Conservation (phyloP, 2,113 vertebrate genomes). For the Sphaerodactylus townsendi region DNA sequence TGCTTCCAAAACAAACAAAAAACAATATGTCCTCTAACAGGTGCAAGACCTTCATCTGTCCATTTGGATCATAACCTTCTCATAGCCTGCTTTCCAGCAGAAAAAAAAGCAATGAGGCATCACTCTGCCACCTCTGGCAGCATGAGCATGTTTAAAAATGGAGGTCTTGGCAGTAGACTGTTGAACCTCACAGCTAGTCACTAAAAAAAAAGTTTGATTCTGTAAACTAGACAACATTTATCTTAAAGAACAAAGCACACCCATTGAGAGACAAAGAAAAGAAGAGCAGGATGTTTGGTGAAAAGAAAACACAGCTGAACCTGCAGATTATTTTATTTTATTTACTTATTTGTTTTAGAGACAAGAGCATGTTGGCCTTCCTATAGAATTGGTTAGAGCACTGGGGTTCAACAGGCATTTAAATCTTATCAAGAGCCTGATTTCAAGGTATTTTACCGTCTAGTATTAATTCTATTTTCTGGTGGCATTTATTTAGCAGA, state of each 20-base stretch:
- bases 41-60: not conserved
- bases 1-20: not conserved
- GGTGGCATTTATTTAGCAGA: not conserved
- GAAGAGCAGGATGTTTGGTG: constrained; percentile 32
- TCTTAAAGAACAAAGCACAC: constrained; percentile 56
- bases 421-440: not conserved
- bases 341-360: not conserved
- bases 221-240: constrained; percentile 56
- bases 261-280: constrained; percentile 35
- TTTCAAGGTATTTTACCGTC: not conserved
- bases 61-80: not conserved
- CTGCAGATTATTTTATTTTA: constrained; percentile 8
- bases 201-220: constrained; percentile 40
- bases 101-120: constrained; percentile 2
- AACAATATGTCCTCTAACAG: not conserved
- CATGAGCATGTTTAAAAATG: constrained; percentile 38
- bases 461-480: not conserved
- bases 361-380: not conserved
- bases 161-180: not conserved
- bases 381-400: not conserved
- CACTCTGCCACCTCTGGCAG: constrained; percentile 9
- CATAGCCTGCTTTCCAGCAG: not conserved
- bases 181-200: constrained; percentile 43
- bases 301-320: constrained; percentile 61
- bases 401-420: constrained; percentile 5